Base-by-base conservation (phyloP, 1,140 invertebrate species). In the Glossosoma conforme region DNA sequence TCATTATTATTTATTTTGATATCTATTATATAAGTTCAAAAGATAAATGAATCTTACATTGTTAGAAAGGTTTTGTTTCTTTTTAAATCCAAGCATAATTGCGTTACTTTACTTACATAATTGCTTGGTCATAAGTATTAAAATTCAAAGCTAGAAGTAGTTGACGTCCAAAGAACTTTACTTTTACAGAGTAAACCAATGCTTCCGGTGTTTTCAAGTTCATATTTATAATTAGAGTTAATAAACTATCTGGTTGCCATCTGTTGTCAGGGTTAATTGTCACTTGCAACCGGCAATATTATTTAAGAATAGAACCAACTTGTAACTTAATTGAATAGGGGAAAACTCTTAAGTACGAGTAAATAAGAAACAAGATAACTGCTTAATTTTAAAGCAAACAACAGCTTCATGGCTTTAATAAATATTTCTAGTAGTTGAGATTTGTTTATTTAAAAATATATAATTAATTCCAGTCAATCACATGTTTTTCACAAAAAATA, bases 261-360 rank as follows among this genome's bases (percentile, higher is more conserved):
- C 50, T 52, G 40, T 53, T 53, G n/a, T n/a, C 32, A 36, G 52
- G 46, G 14, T 14, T 18, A 46, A 37, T 52, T 38, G 52, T 47
- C 44, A 40, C 41, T 46, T 43, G 50, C 50, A 52, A 48, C 52
- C 45, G 52, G 52, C 38, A 37, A 45, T 41, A 40, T 47, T 47
- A 47, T 53, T 53, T 46, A 47, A 47, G 44, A 19, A 37, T 25
- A 38, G 25, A 30, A 48, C 17, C 35, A 24, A 21, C 22, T 37
- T 46, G 36, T 3, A 37, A 46, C n/a, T 46, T 44, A 35, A 44
- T 44, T 44, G 30, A 30, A 2, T 33, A 19, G 2, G 10, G 13
- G 43, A 33, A 21, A 43, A 43, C 10, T 22, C 24, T 6, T 28
- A 25, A 25, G 4, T 15, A n/a, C n/a, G n/a, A n/a, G n/a, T n/a